These are phyloP conservation scores for Pseudotriccus pelzelni DNA, from an alignment of 2,797 vertebrate species.

Conservation along the genomic window DNA sequence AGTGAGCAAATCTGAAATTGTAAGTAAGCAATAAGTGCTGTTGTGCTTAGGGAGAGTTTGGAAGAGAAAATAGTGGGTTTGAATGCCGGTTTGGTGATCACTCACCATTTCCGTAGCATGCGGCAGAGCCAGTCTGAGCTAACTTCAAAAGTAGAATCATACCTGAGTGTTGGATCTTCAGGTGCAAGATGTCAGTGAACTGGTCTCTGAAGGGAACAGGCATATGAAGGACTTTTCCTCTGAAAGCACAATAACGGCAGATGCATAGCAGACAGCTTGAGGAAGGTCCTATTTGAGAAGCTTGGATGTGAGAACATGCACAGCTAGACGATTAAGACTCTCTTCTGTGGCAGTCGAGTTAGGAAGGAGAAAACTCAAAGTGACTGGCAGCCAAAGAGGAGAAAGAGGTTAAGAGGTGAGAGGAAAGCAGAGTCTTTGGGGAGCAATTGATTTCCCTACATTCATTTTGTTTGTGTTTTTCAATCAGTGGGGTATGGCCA, in stretches of 20 bases:
- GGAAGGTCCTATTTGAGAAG: neutral
- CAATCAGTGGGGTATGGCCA: neutral
- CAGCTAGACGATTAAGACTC: neutral
- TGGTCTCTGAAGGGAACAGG: neutral
- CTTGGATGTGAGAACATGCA: neutral
- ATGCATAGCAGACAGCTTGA: neutral
- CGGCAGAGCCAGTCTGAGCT: neutral
- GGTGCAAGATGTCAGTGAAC: fast-evolving
- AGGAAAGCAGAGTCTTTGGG: neutral
- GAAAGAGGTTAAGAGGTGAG: constrained; percentile 20
- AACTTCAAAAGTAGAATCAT: neutral
- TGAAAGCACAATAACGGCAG: neutral
- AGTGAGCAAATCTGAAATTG: neutral
- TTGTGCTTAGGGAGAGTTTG: neutral
- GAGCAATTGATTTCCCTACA: constrained; percentile 24
- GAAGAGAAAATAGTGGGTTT: neutral
- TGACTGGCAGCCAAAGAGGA: constrained; percentile 14
- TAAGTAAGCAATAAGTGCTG: neutral
- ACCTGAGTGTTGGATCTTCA: neutral
- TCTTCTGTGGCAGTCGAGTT: neutral
- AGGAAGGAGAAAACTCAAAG: constrained; percentile 14
- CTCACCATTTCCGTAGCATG: neutral
- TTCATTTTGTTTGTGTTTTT: constrained; percentile 56
- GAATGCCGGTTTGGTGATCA: neutral
- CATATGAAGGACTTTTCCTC: neutral